A percentile compares a stretch with the other conserved stretches of the same genome.
Conservation (phyloP, 2,113 vertebrate genomes). For the Psittacula cyanocephala region DNA sequence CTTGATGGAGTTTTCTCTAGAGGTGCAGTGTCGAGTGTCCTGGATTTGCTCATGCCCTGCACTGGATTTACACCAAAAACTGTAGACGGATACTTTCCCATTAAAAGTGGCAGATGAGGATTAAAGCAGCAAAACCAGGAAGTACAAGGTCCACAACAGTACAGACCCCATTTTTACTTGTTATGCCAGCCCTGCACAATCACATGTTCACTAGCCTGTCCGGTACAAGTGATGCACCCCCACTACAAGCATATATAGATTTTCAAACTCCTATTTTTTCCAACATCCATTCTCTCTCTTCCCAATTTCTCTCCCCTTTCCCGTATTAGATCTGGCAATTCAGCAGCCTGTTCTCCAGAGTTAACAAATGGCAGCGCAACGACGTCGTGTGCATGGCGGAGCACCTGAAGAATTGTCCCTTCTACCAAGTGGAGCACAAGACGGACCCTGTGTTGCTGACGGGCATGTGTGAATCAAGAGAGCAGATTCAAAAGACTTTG, state of each 20-base stretch:
- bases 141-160: fast-evolving
- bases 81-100: background rate
- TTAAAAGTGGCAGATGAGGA: background rate
- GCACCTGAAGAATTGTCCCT: constrained; percentile 87
- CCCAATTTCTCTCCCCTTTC: background rate
- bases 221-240: background rate
- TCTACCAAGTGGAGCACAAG: constrained; percentile 79
- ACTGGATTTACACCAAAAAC: background rate
- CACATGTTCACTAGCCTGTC: background rate
- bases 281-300: background rate
- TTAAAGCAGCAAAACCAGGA: background rate
- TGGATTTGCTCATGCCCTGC: background rate
- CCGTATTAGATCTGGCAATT: constrained; percentile 84
- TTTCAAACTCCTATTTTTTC: background rate
- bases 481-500: constrained; percentile 65
- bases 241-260: fast-evolving
- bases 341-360: constrained; percentile 88
- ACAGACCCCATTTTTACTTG: background rate
- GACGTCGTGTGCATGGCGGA: constrained; percentile 80
- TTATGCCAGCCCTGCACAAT: background rate
- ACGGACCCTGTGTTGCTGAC: constrained; percentile 81
- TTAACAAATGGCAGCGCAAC: constrained; percentile 82
- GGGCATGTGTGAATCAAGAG: constrained; percentile 74
- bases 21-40: background rate
- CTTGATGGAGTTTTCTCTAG: background rate